Evolutionary conservation across 2,888 invertebrate genomes (phyloP), one percentile per base, ranked within the genome.

Genomic region (Nezara viridula): DNA sequence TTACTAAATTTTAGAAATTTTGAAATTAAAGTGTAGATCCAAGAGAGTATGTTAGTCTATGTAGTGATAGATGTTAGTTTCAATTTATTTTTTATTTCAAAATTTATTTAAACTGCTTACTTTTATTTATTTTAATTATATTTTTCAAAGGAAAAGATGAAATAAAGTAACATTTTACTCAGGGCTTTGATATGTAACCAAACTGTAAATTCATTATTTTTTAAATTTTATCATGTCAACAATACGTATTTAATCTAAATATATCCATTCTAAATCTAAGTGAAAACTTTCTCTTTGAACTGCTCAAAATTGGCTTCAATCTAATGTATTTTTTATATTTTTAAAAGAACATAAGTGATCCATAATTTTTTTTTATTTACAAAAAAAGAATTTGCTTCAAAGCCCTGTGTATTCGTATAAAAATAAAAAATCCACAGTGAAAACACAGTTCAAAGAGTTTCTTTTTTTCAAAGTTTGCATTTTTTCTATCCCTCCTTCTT

Each of bases 1-100:
- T 73, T 73, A 73, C 66, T 73, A 73, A 73, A 73, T 73, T 73
- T 1, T 73, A 37, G 66, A 73, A 73, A 37, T 73, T 73, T 73
- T 73, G 6, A 73, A 16, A 73, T 73, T 37, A 37, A 73, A 73
- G 1, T 73, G 19, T 73, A 73, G 66, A 73, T 81, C 81, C 81
- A 81, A 81, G 81, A 81, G 81, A 81, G 44, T 81, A 73, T 66
- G 21, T 37, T 73, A 73, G 66, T 10, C 7, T 73, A 73, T 73
- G 32, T 37, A 73, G 19, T 37, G 37, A 37, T 73, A 37, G 66
- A 19, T 19, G 1, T 16, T 73, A 73, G 60, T 27, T 27, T 14
- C 14, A 60, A 10, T 37, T 73, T 73, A 19, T 21, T 16, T 32
- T 32, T 32, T 32, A 44, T 73, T 73, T 37, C 37, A 19, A 37